phyloP scores from a whole-genome alignment of 2,888 invertebrate genomes.

The Melanostoma scalare region DNA sequence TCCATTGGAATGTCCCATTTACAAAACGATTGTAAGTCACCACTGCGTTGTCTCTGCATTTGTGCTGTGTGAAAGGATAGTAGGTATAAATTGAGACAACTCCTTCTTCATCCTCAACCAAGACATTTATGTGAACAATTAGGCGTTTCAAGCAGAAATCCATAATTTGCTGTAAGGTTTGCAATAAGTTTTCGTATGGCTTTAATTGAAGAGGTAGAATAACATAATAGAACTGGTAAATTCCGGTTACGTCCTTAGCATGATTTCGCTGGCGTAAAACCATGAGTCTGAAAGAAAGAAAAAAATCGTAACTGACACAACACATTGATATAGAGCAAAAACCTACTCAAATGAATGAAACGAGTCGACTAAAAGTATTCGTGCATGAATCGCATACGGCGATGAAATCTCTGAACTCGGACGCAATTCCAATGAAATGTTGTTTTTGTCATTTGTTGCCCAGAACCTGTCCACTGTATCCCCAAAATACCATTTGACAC shows the following conservation, averaged over 20 bases:
- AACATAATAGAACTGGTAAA: constrained; percentile 21
- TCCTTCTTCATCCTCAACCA: background rate
- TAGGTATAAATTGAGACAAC: constrained; percentile 10
- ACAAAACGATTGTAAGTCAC: constrained; percentile 7
- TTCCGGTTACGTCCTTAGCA: constrained; percentile 15
- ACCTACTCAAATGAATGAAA: constrained; percentile 5
- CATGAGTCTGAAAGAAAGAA: background rate
- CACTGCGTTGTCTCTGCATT: constrained; percentile 1
- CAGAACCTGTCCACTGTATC: constrained; percentile 19
- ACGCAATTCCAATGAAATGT: background rate
- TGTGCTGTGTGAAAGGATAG: constrained; percentile 4
- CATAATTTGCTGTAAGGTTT: constrained; percentile 10
- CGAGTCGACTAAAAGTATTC: constrained; percentile 15
- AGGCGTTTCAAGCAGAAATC: constrained; percentile 1
- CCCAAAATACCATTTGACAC: constrained; percentile 22
- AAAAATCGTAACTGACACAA: background rate
- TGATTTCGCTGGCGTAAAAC: constrained; percentile 14
- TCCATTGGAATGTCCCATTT: constrained; percentile 12
- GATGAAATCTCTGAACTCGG: background rate
- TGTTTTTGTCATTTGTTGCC: background rate
- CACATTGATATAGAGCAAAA: background rate
- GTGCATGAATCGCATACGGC: constrained; percentile 16
- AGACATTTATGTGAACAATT: constrained; percentile 25
- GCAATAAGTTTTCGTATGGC: background rate
- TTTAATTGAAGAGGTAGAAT: background rate